phyloP scores from a whole-genome alignment of 2,113 vertebrate species.

The Bufo bufo region DNA sequence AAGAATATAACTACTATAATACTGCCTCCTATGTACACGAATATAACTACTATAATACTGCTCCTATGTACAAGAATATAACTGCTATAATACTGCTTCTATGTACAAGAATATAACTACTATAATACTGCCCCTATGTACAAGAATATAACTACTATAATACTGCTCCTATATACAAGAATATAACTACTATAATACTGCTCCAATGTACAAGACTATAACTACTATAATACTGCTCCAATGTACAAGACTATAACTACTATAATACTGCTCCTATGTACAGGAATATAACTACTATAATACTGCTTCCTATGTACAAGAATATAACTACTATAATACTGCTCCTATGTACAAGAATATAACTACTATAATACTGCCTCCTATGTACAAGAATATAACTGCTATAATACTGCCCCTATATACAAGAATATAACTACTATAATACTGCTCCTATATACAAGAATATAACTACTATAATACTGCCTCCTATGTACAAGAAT shows the following conservation, averaged over 20 bases:
- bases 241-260: not conserved
- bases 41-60: too few relatives aligned
- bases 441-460: too few relatives aligned
- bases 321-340: constrained; percentile 3
- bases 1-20: too few relatives aligned
- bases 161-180: not conserved
- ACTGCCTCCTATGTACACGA: too few relatives aligned
- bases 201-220: not conserved
- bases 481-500: not conserved
- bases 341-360: not conserved
- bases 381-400: constrained; percentile 8
- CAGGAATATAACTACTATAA: not conserved
- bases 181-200: constrained; percentile 1
- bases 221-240: not conserved
- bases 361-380: constrained; percentile 12
- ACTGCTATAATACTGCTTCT: too few relatives aligned
- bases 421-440: not conserved
- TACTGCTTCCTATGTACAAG: not conserved
- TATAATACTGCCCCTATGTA: too few relatives aligned
- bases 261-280: not conserved
- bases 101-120: too few relatives aligned
- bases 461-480: constrained; percentile 5
- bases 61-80: too few relatives aligned
- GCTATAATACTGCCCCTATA: not conserved
- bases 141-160: not conserved